These are phyloP conservation scores for Meloidogyne hapla DNA, from an alignment of 1,140 invertebrate genomes.

Conservation along the genomic window DNA sequence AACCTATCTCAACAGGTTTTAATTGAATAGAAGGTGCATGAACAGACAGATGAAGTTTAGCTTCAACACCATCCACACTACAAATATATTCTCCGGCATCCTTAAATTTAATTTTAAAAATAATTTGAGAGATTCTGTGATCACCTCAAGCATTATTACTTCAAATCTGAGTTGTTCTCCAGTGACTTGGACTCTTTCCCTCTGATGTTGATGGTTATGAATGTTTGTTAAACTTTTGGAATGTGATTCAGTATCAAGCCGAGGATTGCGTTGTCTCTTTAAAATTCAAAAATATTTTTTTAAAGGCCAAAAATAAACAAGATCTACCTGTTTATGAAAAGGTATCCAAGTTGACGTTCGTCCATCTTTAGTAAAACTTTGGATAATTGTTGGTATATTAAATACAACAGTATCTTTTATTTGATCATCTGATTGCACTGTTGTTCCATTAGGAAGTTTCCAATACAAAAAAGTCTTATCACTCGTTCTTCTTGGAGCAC, in stretches of 20 bases:
- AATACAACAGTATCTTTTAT: constrained; percentile 3
- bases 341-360: too few species aligned
- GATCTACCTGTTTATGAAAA: too few species aligned
- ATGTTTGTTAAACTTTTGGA: neutral
- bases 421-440: constrained; percentile 24
- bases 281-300: too few species aligned
- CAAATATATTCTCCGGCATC: constrained; percentile 48
- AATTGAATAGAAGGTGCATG: constrained; percentile 34
- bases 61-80: constrained; percentile 32
- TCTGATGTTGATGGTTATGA: constrained; percentile 9
- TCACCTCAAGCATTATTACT: constrained; percentile 27
- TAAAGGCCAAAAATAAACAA: too few species aligned
- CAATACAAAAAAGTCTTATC: constrained; percentile 17
- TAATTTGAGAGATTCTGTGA: neutral
- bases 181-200: constrained; percentile 31
- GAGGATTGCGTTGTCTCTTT: neutral
- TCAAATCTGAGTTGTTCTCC: constrained; percentile 37
- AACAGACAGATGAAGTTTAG: constrained; percentile 34
- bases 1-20: constrained; percentile 52
- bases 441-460: constrained; percentile 38
- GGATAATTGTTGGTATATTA: too few species aligned
- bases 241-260: neutral
- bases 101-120: neutral
- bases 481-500: constrained; percentile 15
- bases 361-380: too few species aligned